Evolutionary conservation across 1,140 invertebrate species (phyloP), one percentile per base, ranked within the genome.

Genomic region (Cephus cinctus): DNA sequence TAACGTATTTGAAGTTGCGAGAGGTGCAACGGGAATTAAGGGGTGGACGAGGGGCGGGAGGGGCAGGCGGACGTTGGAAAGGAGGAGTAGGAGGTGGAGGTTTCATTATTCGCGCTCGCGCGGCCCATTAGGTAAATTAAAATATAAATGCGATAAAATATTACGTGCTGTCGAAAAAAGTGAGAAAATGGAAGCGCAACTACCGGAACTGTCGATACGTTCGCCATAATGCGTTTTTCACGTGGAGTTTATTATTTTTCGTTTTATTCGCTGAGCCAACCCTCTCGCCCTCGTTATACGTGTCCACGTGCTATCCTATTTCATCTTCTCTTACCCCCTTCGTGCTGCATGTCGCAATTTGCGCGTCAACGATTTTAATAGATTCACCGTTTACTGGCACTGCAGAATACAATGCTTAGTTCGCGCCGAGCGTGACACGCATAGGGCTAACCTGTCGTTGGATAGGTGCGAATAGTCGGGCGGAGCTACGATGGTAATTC

Each of bases 21-120:
- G 34, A n/a, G 25, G n/a, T 16, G 8, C n/a, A 5, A 14, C 5
- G 32, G 12, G 5, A 35, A 14, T 35, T n/a, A 14, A 35, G 18
- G 18, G 12, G 34, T 35, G 12, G 34, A n/a, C 2, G 34, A 14
- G 6, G 8, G n/a, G 25, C 34, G 34, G 8, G 12, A 6, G 34
- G 5, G 34, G 8, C 12, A 2, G 18, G 34, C 34, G 14, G 8
- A 14, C 12, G 12, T 16, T 35, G 34, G 12, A 35, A 16, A 35
- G 12, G 18, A 16, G 12, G 12, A 12, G 34, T 14, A 35, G 12
- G 12, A 35, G 18, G 32, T 16, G 32, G 16, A 35, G 34, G 12
- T 16, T 35, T 35, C 18, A 35, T 35, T 8, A 35, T 35, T 35
- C 34, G 5, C 25, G 25, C 18, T 35, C 34, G 18, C 34, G 34